phyloP scores from a whole-genome alignment of 2,888 invertebrate species.

The Megastigmus dorsalis region DNA sequence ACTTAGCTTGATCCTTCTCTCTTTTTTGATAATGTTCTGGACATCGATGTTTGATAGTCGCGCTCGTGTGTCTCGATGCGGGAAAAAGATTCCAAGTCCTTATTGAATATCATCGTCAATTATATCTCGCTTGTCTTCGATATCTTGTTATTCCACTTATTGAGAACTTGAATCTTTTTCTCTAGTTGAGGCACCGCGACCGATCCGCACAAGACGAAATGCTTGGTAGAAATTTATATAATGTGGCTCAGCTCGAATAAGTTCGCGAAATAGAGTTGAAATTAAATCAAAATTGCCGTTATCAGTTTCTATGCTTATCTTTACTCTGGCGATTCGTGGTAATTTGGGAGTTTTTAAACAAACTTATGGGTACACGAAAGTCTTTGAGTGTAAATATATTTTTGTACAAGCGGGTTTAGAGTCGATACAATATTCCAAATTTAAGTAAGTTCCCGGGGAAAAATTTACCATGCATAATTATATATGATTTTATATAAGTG shows the following conservation, averaged over 20 bases:
- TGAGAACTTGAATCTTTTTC: background rate
- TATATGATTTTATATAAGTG: background rate
- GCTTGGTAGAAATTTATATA: background rate
- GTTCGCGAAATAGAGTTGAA: too few relatives aligned
- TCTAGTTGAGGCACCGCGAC: background rate
- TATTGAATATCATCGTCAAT: too few relatives aligned
- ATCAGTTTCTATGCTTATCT: too few relatives aligned
- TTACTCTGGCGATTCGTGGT: background rate
- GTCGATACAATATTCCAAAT: background rate
- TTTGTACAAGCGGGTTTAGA: background rate
- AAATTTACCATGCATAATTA: background rate
- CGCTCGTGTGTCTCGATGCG: too few relatives aligned
- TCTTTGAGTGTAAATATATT: background rate
- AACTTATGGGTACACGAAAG: background rate
- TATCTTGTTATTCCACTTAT: too few relatives aligned
- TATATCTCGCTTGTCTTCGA: slow-evolving; percentile 2
- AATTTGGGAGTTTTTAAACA: background rate
- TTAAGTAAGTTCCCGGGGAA: too few relatives aligned
- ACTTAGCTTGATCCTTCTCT: too few relatives aligned
- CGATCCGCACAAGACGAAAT: background rate
- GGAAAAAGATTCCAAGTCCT: too few relatives aligned
- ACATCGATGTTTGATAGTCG: too few relatives aligned
- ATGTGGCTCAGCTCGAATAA: background rate
- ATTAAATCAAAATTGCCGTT: too few relatives aligned
- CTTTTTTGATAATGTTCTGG: too few relatives aligned